phyloP scores from a whole-genome alignment of 2,888 invertebrate genomes.

The Mesorhabditis belari region DNA sequence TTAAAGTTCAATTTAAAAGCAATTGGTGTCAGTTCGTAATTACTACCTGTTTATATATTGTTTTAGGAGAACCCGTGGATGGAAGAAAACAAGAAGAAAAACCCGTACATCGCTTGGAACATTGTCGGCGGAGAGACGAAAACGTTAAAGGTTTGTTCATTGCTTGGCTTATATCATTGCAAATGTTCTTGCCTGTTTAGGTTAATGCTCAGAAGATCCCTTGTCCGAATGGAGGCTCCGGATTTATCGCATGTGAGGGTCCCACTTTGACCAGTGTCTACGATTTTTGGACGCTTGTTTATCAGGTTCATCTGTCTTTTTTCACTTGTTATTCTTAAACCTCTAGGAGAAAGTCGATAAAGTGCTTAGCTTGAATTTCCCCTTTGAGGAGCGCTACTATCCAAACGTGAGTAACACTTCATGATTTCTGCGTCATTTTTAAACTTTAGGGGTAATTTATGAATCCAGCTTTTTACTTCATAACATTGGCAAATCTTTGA shows the following conservation, averaged over 20 bases:
- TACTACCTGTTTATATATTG: background rate
- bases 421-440: no score
- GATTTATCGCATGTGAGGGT: constrained; percentile 18
- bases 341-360: constrained; percentile 8
- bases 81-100: background rate
- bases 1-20: no score
- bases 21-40: no score
- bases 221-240: constrained; percentile 2
- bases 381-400: constrained; percentile 16
- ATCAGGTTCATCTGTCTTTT: no score
- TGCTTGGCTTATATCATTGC: no score
- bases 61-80: background rate
- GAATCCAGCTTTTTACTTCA: no score
- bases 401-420: no score
- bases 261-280: constrained; percentile 13
- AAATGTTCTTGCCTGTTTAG: no score
- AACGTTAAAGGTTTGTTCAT: background rate
- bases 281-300: constrained; percentile 19
- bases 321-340: no score
- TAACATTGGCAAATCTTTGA: constrained; percentile 3
- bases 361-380: constrained; percentile 14
- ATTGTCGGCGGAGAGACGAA: background rate
- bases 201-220: constrained; percentile 16
- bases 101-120: background rate
- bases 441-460: no score